These are phyloP conservation scores for Hyposoter dolosus DNA, from an alignment of 2,888 invertebrate species.

Conservation along the genomic window DNA sequence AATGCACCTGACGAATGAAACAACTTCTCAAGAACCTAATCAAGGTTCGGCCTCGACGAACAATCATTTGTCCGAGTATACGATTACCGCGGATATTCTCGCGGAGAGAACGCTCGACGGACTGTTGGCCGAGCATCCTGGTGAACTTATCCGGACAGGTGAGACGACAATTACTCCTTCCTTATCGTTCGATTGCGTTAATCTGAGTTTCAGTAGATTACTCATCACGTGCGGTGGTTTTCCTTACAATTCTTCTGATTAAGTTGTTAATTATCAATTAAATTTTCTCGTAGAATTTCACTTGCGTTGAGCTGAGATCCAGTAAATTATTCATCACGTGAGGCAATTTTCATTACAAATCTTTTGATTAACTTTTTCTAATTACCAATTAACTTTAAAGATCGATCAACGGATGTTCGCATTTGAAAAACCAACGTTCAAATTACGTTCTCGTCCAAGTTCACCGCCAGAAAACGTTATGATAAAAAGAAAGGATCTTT, in stretches of 20 bases:
- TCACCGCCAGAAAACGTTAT: background rate
- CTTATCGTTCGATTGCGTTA: background rate
- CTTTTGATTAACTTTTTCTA: background rate
- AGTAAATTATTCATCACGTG: too few relatives aligned
- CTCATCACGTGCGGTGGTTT: background rate
- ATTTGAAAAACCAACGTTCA: too few relatives aligned
- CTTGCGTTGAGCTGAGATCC: too few relatives aligned
- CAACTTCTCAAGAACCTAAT: conserved; percentile 86
- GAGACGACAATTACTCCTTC: conserved; percentile 59
- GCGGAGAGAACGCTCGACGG: conserved; percentile 94
- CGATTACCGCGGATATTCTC: conserved; percentile 92
- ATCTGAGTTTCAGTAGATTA: background rate
- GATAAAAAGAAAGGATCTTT: background rate
- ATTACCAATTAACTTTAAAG: too few relatives aligned
- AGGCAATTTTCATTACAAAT: background rate
- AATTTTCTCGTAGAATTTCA: background rate
- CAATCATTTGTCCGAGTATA: conserved; percentile 86
- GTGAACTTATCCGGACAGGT: conserved; percentile 97
- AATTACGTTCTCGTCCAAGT: background rate
- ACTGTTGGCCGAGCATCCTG: conserved; percentile 95
- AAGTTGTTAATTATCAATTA: background rate
- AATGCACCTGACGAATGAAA: conserved; percentile 94
- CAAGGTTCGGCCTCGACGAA: conserved; percentile 72
- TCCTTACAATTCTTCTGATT: background rate
- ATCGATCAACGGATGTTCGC: too few relatives aligned